These are phyloP conservation scores for Drosophila niveifrons DNA, from an alignment of 2,888 invertebrate species.

Conservation along the genomic window DNA sequence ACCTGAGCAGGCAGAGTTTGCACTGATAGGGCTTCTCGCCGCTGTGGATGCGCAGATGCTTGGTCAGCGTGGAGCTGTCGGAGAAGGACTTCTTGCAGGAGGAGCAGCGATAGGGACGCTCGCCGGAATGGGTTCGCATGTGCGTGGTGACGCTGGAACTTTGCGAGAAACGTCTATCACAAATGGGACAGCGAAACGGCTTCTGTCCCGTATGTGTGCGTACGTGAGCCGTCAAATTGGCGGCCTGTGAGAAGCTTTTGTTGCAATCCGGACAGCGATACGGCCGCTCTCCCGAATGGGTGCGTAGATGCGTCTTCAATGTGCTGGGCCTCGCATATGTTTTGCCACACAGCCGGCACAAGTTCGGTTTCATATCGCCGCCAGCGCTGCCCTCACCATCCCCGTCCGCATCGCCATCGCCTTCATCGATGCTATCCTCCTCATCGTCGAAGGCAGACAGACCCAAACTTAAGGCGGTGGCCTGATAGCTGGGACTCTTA, in stretches of 20 bases:
- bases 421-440: conserved; percentile 88
- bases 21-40: conserved; percentile 98
- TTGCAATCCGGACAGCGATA: conserved; percentile 94
- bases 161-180: conserved; percentile 98
- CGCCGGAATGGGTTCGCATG: conserved; percentile 99
- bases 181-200: conserved; percentile 98
- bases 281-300: conserved; percentile 96
- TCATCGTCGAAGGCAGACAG: conserved; percentile 87
- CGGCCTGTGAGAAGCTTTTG: conserved; percentile 99
- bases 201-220: conserved; percentile 97
- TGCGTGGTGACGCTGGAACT: conserved; percentile 98
- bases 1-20: conserved; percentile 96
- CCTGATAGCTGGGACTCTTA: conserved; percentile 83
- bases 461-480: conserved; percentile 64
- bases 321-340: conserved; percentile 98
- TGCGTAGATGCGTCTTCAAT: conserved; percentile 97
- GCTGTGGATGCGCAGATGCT: conserved; percentile 93
- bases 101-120: conserved; percentile 97
- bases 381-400: conserved; percentile 85
- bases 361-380: conserved; percentile 91
- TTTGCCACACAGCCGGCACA: conserved; percentile 98
- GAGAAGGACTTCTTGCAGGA: conserved; percentile 99
- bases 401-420: conserved; percentile 87
- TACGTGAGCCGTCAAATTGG: conserved; percentile 98
- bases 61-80: conserved; percentile 98